Conservation (phyloP, 1,140 invertebrate species). For the Sycophila sp. region DNA sequence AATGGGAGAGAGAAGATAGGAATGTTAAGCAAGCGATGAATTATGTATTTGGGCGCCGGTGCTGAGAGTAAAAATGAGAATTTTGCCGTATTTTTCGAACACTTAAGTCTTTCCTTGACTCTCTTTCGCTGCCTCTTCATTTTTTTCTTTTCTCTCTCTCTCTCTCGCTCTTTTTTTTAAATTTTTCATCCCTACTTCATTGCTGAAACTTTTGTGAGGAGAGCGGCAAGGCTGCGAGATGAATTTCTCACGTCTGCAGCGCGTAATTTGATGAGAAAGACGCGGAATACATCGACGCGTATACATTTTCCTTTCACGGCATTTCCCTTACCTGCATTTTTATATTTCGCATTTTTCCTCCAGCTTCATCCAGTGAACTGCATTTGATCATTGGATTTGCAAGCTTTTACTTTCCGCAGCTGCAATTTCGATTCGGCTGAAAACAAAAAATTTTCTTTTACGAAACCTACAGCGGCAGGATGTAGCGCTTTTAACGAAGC, state of each 20-base stretch:
- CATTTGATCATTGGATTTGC: no score
- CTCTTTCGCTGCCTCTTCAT: not conserved
- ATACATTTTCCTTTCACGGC: not conserved
- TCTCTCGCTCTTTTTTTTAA: not conserved
- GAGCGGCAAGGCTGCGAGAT: not conserved
- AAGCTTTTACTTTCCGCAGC: no score
- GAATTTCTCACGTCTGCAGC: slow-evolving; percentile 4
- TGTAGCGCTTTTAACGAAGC: no score
- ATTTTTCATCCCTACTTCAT: not conserved
- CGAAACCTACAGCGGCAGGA: no score
- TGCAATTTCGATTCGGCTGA: no score
- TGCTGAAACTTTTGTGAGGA: slow-evolving; percentile 4
- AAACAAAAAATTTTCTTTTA: no score
- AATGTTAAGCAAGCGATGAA: slow-evolving; percentile 40
- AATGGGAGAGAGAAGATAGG: slow-evolving; percentile 13
- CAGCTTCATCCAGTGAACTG: no score
- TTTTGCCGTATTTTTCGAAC: slow-evolving; percentile 33
- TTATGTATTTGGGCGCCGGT: slow-evolving; percentile 44
- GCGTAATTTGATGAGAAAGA: slow-evolving; percentile 21
- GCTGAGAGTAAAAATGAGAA: not conserved
- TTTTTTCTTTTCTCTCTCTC: no score
- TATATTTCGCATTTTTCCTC: no score
- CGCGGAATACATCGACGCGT: not conserved
- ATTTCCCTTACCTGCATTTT: not conserved
- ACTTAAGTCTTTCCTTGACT: not conserved